Base-by-base conservation (phyloP, 2,888 invertebrate species). In the Drosophila neotestacea region DNA sequence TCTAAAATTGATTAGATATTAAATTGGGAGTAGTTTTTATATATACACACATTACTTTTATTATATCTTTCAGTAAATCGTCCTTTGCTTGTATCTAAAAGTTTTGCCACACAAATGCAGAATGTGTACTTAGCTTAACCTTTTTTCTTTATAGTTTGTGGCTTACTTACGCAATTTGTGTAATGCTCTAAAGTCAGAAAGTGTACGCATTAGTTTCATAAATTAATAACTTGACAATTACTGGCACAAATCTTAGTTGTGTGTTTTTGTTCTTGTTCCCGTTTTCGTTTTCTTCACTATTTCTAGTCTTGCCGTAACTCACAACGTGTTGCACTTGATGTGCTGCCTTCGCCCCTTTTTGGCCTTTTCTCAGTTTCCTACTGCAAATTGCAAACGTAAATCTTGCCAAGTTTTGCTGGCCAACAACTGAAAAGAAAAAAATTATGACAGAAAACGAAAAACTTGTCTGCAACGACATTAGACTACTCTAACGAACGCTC, bases 281-380 rank as follows among this genome's bases (percentile, higher is more conserved):
- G 7, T 44, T 42, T 27, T 36, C 38, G 11, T 36, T 13, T 68
- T 73, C 55, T 51, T 63, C 10, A 41, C 30, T 38, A 16, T 22
- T 36, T 32, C 38, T 28, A 44, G 22, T 30, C 42, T 54, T 51
- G 47, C 67, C 55, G 56, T 63, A 58, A 54, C 54, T 67, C 67
- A 60, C 76, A 79, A 85, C 76, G 72, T 88, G 88, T 88, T 88
- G 83, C 86, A 82, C 73, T 85, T 81, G 75, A 71, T 64, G 69
- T 70, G 51, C 51, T 47, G 47, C 55, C 41, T 48, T 51, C 28
- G 39, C 56, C 13, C 38, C 16, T 38, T 61, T 66, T 70, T 66
- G 66, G 50, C 42, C 46, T 58, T 52, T 67, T 70, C 55, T 41
- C 22, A 47, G 66, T 44, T 79, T 55, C 46, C 63, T 38, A 39